These are phyloP conservation scores for Cynocephalus volans DNA, from an alignment of 2,113 vertebrate species.

Conservation along the genomic window DNA sequence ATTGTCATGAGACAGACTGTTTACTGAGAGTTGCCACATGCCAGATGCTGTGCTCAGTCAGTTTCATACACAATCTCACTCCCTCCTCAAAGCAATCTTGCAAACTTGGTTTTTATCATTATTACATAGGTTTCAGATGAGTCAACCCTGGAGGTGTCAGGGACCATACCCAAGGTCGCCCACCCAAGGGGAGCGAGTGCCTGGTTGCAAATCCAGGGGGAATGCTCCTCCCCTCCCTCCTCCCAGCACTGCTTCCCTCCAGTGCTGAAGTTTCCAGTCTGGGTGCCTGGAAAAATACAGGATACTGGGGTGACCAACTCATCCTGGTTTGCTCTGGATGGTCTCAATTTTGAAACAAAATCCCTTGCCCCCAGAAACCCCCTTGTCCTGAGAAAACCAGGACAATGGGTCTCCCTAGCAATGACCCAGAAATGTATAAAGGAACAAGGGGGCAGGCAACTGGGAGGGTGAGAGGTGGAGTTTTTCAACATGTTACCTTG, in stretches of 20 bases:
- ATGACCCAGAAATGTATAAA: not conserved
- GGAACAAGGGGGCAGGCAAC: not conserved
- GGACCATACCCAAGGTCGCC: not conserved
- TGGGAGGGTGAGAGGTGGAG: fast-evolving
- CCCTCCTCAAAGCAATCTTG: not conserved
- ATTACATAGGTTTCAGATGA: not conserved
- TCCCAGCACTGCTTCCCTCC: not conserved
- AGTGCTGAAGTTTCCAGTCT: not conserved
- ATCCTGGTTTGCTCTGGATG: not conserved
- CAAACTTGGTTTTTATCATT: not conserved
- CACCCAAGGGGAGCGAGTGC: not conserved
- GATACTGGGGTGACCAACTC: fast-evolving
- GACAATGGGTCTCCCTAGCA: not conserved
- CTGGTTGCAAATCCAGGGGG: not conserved
- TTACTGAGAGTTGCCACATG: fast-evolving
- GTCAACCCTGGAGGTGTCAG: not conserved
- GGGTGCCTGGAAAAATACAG: not conserved
- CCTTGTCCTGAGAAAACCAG: not conserved
- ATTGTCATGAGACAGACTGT: fast-evolving
- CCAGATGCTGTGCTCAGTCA: not conserved
- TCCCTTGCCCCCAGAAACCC: not conserved
- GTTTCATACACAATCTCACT: fast-evolving
- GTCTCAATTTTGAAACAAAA: not conserved
- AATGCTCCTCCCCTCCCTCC: not conserved
- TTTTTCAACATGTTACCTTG: not conserved